Base-by-base conservation (phyloP, 2,888 invertebrate species). In the Scrobipalpa atriplicella region DNA sequence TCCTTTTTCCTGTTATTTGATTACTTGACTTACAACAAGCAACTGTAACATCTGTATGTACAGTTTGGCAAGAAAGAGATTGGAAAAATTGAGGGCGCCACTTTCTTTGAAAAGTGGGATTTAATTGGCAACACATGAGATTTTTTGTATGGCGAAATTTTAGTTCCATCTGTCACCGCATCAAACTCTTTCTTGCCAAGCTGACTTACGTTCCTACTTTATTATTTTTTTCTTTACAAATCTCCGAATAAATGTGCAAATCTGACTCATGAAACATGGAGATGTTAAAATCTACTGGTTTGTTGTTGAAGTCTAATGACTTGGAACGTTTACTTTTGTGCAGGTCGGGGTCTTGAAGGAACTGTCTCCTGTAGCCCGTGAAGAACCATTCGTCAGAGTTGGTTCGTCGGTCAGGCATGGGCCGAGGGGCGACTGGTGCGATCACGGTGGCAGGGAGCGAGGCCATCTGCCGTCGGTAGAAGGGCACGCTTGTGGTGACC, bases 341-440 rank as follows among this genome's bases (percentile, higher is more conserved):
- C 1, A 65, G 36, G 8, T 72, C 29, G 18, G 71, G 67, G 3
- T 77, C 66, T 0, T 77, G 67, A n/a, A 83, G 63, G 58, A 75
- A 69, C 52, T 82, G 73, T 70, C 80, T 84, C 62, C 90, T 78
- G 47, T 79, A 76, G 0, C 77, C 71, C 0, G 82, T 85, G 65
- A 85, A 86, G 10, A 90, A 36, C 81, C 83, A 85, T 67, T 89
- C 90, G 58, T 91, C 91, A 0, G 91, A 92, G 56, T 87, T 85
- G 0, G 87, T 80, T 2, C 90, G 80, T 62, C 47, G 41, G 10
- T 41, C 16, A 36, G 36, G 21, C n/a, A 16, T 8, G 38, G 11
- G 38, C 7, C 18, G 39, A 8, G 39, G 9, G 39, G 39, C 39
- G 38, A n/a, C 36, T 19, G 39, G 18, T 6, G 16, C 39, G 39